These are phyloP conservation scores for Zeuzera pyrina DNA, from an alignment of 2,888 invertebrate genomes.

Conservation along the genomic window DNA sequence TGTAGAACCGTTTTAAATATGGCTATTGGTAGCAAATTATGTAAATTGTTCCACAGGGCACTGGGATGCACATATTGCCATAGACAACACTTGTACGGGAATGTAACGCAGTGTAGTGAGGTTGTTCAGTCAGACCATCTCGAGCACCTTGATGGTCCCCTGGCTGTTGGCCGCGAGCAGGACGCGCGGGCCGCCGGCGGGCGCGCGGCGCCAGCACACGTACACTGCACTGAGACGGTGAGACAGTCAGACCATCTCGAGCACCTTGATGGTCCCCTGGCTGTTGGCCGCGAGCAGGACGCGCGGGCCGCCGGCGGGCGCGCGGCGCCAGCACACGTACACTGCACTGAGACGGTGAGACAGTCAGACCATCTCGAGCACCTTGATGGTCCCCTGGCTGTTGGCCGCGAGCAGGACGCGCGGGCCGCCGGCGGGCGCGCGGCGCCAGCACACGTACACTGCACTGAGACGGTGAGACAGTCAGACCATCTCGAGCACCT, in stretches of 20 bases:
- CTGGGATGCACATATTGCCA: too few relatives aligned
- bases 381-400: constrained; percentile 94
- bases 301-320: constrained; percentile 76
- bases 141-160: constrained; percentile 91
- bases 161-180: constrained; percentile 95
- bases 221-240: too few relatives aligned
- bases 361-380: constrained; percentile 83
- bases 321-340: constrained; percentile 94
- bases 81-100: too few relatives aligned
- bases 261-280: constrained; percentile 92
- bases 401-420: constrained; percentile 94
- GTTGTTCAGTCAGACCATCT: constrained; percentile 82
- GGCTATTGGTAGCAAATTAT: too few relatives aligned
- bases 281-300: constrained; percentile 94
- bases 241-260: constrained; percentile 83
- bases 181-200: constrained; percentile 77
- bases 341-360: too few relatives aligned
- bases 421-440: constrained; percentile 77
- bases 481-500: constrained; percentile 85
- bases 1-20: too few relatives aligned
- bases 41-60: too few relatives aligned
- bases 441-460: constrained; percentile 96
- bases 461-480: too few relatives aligned
- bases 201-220: constrained; percentile 93
- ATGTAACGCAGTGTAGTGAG: too few relatives aligned